phyloP scores from a whole-genome alignment of 2,797 vertebrate genomes.

The Phrynocephalus vlangalii region DNA sequence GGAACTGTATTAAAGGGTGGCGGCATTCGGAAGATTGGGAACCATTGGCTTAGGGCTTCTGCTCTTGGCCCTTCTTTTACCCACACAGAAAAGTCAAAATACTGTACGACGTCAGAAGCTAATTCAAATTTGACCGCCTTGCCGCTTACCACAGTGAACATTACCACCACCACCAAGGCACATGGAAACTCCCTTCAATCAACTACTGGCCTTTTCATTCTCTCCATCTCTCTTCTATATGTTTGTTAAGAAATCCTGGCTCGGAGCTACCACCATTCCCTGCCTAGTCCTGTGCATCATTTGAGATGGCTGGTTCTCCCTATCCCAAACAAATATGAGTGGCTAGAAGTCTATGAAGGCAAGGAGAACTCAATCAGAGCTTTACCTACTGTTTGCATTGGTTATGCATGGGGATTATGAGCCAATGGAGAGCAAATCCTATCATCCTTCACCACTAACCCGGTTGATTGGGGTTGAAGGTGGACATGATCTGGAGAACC shows the following conservation, averaged over 20 bases:
- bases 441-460: no score
- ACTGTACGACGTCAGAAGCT: constrained; percentile 43
- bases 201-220: constrained; percentile 75
- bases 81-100: constrained; percentile 75
- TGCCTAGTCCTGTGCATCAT: constrained; percentile 65
- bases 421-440: no score
- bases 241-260: constrained; percentile 84
- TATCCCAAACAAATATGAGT: constrained; percentile 45
- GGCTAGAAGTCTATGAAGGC: not conserved
- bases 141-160: constrained; percentile 70
- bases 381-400: not conserved
- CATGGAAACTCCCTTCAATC: constrained; percentile 80
- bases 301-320: constrained; percentile 63
- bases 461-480: no score
- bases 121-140: constrained; percentile 63
- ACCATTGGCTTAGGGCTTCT: no score
- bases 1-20: no score
- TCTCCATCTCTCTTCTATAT: constrained; percentile 84
- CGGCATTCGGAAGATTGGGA: no score
- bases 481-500: no score
- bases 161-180: constrained; percentile 69
- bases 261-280: constrained; percentile 71
- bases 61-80: not conserved
- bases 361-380: not conserved
- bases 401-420: no score